Base-by-base conservation (phyloP, 1,140 invertebrate genomes). In the Caenorhabditis tropicalis region DNA sequence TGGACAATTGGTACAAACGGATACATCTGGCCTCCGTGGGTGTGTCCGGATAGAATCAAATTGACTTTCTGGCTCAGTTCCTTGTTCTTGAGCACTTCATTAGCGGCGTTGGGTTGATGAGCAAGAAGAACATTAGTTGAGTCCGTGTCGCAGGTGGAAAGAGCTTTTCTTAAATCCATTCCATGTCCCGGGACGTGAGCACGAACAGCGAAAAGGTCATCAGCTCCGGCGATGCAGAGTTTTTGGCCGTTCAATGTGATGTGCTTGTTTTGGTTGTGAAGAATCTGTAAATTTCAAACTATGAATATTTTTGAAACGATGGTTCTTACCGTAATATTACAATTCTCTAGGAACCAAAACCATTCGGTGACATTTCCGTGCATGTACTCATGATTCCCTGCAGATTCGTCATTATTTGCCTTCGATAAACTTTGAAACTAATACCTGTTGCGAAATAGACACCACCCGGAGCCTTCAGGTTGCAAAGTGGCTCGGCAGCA, bases 301-400 rank as follows among this genome's bases (percentile, higher is more conserved):
- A n/a, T 29, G 19, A 58, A 31, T 60, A 56, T 43, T 58, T 49
- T 27, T 15, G 21, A n/a, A 31, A 48, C 6, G 29, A 27, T 4
- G 1, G 19, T 19, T 43, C 49, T 58, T 2, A 82, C 84, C 15
- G 84, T 85, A 7, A 85, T 85, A 39, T 85, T 85, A 33, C 84
- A 85, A 33, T 43, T 65, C 16, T 70, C 39, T 16, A 86, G 51
- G 80, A 84, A 86, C 21, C 19, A 33, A 33, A 86, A 81, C 85
- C 85, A 86, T 53, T 86, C 83, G 9, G 86, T 70, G 29, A 86
- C 83, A 33, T 85, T 86, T 21, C 82, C 85, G 24, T 86, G 85
- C 82, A 84, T 84, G 74, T 86, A 86, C 51, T 86, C 85, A n/a
- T 86, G 85, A 39, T 86, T 86, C 9, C 85, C 83, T 83, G 33